Evolutionary conservation across 37 sponge, comb jelly and placozoan genomes (phyloP), one percentile per base, ranked within the genome.

Genomic region (Eunapius fragilis): DNA sequence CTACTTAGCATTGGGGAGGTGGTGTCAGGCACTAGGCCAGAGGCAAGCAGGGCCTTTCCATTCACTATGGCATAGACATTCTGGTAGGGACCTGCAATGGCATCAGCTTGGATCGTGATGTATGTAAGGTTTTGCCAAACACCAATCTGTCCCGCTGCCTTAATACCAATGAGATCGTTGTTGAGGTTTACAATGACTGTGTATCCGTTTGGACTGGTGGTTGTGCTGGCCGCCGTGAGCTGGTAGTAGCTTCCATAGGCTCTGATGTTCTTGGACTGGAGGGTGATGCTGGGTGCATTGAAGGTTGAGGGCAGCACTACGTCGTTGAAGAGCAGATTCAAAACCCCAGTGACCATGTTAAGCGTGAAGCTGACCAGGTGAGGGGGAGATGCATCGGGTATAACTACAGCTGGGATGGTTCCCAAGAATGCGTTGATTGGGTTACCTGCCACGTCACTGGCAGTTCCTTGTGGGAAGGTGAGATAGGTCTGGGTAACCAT

Each of bases 1-100:
- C 82, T 58, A 17, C 69, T 68, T 4, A 97, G 93, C 30, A 27
- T 27, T 27, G 92, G 91, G 37, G 77, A 84, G 25, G 84, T 79
- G 7, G 28, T 36, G 28, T 97, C 97, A 68, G 86, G 74, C 37
- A 72, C 83, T 30, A 94, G 87, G 41, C 33, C 67, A 24, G 76
- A 79, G n/a, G 92, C 95, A 67, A 28, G 49, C 6, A 97, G 71
- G 30, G 95, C 89, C 37, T 92, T 94, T 2, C 93, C 93, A 80
- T 97, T 93, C 25, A 95, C 95, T 37, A 94, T 89, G 26, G 97
- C 87, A 28, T 88, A 47, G 77, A 87, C 82, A 74, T 97, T 93
- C 76, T 83, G 84, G 73, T 88, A 87, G 14, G 92, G 48, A 71
- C 95, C 97, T 75, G 94, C 95, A 83, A 97, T 83, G 1, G 88